These are phyloP conservation scores for Cladopsammia gracilis DNA, from an alignment of 64 coral and sea anemone species.

Conservation along the genomic window DNA sequence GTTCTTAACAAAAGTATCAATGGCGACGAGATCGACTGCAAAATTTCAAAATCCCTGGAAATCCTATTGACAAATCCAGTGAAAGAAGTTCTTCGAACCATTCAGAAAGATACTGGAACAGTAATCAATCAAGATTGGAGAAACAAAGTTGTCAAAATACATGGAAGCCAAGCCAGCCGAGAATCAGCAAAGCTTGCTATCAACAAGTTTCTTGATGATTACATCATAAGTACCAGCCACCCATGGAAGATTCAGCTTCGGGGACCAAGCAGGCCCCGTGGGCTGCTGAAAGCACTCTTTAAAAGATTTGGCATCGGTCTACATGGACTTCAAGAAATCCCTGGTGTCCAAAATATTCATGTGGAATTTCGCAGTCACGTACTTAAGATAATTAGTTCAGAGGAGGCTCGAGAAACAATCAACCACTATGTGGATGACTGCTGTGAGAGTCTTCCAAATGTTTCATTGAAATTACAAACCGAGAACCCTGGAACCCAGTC, in stretches of 20 bases:
- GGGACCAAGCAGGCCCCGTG: slow-evolving; percentile 37
- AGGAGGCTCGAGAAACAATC: slow-evolving; percentile 7
- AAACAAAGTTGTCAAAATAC: slow-evolving; percentile 19
- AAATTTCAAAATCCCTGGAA: background rate
- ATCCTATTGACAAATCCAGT: background rate
- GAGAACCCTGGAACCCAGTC: background rate
- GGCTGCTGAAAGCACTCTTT: slow-evolving; percentile 51
- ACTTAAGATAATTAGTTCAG: slow-evolving; percentile 46
- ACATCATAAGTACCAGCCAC: background rate
- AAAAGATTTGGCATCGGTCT: slow-evolving; percentile 39
- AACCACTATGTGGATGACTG: slow-evolving; percentile 18
- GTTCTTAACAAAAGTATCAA: slow-evolving; percentile 5
- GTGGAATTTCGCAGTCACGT: slow-evolving; percentile 2
- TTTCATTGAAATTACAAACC: background rate
- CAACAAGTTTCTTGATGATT: slow-evolving; percentile 38
- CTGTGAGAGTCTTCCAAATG: background rate
- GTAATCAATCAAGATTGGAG: slow-evolving; percentile 37
- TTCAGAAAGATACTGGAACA: slow-evolving; percentile 42
- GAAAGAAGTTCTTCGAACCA: slow-evolving; percentile 39
- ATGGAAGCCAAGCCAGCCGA: slow-evolving; percentile 37
- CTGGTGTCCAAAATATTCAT: slow-evolving; percentile 29
- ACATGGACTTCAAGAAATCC: slow-evolving; percentile 32
- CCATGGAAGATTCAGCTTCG: slow-evolving; percentile 38
- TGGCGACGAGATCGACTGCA: slow-evolving; percentile 54
- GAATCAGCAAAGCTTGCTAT: slow-evolving; percentile 49